phyloP scores from a whole-genome alignment of 2,888 invertebrate genomes.

The Drosophila falleni region DNA sequence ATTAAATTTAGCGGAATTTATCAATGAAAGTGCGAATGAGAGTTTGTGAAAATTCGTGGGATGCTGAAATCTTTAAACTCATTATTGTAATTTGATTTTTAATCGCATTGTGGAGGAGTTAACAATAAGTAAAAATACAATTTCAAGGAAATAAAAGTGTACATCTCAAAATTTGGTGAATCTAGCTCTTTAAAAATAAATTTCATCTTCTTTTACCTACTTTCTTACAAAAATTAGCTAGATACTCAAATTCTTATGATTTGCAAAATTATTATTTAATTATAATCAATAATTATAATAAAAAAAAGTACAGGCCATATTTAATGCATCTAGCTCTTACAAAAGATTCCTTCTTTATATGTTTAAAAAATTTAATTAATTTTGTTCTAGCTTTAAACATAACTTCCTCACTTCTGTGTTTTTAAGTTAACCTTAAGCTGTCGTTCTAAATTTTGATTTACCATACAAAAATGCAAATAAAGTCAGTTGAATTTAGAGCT shows the following conservation, averaged over 20 bases:
- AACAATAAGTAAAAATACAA: no score
- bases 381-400: neutral
- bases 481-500: slow-evolving; percentile 8
- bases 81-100: neutral
- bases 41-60: slow-evolving; percentile 29
- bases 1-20: slow-evolving; percentile 30
- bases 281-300: no score
- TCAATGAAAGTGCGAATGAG: slow-evolving; percentile 47
- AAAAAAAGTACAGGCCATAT: neutral
- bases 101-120: neutral
- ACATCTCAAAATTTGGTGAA: no score
- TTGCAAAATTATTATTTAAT: no score
- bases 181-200: no score
- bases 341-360: neutral
- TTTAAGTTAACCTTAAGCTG: slow-evolving; percentile 3
- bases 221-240: no score
- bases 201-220: no score
- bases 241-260: no score
- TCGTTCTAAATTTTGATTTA: slow-evolving; percentile 7
- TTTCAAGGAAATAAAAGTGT: no score
- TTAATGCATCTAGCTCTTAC: neutral
- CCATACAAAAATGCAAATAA: slow-evolving; percentile 17
- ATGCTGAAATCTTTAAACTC: neutral
- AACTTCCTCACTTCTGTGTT: slow-evolving; percentile 2
- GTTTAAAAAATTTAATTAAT: no score